Base-by-base conservation (phyloP, 2,888 invertebrate species). In the Leptinotarsa peninsularis region DNA sequence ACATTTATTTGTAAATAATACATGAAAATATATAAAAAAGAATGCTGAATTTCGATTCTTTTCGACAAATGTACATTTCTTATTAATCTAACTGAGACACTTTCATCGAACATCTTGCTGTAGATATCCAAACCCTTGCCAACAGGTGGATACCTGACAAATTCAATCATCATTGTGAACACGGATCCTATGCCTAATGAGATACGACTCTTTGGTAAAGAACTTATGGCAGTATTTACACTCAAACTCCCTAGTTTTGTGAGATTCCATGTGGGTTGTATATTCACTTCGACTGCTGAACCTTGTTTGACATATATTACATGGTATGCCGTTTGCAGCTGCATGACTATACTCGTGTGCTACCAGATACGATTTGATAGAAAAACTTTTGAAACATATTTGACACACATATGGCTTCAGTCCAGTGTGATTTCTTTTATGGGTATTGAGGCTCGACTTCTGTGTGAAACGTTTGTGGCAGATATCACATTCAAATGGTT, bases 301-400 rank as follows among this genome's bases (percentile, higher is more conserved):
- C 77, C 93, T 93, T 89, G 93, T 90, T 76, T 93, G 92, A 88
- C 94, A 94, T 76, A 93, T 90, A 85, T 93, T 93, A 89, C 94
- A 94, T 82, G 92, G 92, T 83, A 85, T 79, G 27, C 82, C 93
- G 92, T 88, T 94, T 93, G 80, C 94, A 5, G 93, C 92, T 72
- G 94, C 93, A 88, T 94, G 94, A 70, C 94, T 93, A 94, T 94
- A 94, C 81, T 93, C 92, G 87, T 95, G 95, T 67, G 95, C 94
- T 79, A 93, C 93, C 75, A 95, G 93, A 84, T 95, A 95, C 85
- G 94, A 94, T 88, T 94, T 94, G 79, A 94, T 94, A 60, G 94
- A 94, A 87, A 94, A 95, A 83, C 93, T 91, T 89, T 94, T 94
- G 86, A 93, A 92, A 88, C 95, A 95, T 83, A 94, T 92, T 89